A percentile compares a stretch with the other conserved stretches of the same genome.
Evolutionary conservation across 2,888 invertebrate genomes (phyloP).

Genomic region (Spodoptera littoralis): DNA sequence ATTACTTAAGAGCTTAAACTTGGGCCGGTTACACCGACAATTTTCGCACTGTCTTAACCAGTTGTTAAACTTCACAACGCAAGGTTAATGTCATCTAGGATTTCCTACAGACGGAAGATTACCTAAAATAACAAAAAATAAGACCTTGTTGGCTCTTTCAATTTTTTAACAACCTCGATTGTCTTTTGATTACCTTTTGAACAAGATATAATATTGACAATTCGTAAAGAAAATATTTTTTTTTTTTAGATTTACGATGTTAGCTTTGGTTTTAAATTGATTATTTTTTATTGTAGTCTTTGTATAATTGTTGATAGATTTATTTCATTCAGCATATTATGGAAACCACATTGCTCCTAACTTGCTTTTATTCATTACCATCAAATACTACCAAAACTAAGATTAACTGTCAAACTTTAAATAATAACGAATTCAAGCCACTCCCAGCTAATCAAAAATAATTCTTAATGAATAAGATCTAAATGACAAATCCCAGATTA

Average conservation of each 20-base stretch:
- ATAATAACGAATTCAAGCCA: constrained; percentile 28
- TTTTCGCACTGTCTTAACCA: background rate
- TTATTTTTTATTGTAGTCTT: too few relatives aligned
- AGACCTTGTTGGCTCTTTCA: constrained; percentile 20
- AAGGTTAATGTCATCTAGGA: constrained; percentile 16
- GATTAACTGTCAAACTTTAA: constrained; percentile 13
- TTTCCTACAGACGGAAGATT: constrained; percentile 15
- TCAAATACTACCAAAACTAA: background rate
- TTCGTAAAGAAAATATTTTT: background rate
- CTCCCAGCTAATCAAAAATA: constrained; percentile 30
- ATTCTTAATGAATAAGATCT: constrained; percentile 21
- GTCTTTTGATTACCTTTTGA: constrained; percentile 31
- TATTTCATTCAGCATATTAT: too few relatives aligned
- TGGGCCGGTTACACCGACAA: too few relatives aligned
- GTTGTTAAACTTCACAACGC: constrained; percentile 1
- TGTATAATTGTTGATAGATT: too few relatives aligned
- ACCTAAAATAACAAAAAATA: constrained; percentile 15
- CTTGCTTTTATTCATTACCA: too few relatives aligned
- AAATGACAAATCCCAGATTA: constrained; percentile 44
- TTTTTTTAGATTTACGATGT: background rate
- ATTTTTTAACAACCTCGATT: constrained; percentile 7
- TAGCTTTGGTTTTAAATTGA: too few relatives aligned
- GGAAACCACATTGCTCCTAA: too few relatives aligned
- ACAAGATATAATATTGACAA: constrained; percentile 12
- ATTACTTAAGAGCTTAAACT: too few relatives aligned